These are phyloP conservation scores for Bagarius yarrelli DNA, from an alignment of 2,113 vertebrate species.

Conservation along the genomic window DNA sequence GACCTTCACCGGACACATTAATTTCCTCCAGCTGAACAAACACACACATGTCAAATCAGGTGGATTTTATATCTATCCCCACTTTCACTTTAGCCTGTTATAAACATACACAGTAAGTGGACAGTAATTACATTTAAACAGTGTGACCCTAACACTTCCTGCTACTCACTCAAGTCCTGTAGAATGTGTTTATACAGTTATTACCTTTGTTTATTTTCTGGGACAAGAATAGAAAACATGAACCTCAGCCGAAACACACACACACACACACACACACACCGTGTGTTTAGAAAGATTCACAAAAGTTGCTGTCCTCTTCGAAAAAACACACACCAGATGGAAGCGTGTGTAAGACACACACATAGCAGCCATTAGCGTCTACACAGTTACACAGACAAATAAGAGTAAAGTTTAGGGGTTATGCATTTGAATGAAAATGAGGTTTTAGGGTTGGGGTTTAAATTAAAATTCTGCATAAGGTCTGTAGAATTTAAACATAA, in stretches of 20 bases:
- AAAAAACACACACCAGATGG: constrained; percentile 32
- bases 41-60: constrained; percentile 37
- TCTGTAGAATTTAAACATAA: no score
- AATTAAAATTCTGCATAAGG: no score
- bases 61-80: constrained; percentile 42
- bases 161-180: constrained; percentile 18
- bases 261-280: constrained; percentile 28
- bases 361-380: not conserved
- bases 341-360: constrained; percentile 23
- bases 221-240: not conserved
- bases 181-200: constrained; percentile 2
- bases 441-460: not conserved
- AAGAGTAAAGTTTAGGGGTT: not conserved
- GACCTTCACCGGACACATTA: constrained; percentile 46
- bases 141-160: constrained; percentile 24
- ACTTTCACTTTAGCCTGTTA: constrained; percentile 22
- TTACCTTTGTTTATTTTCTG: constrained; percentile 20
- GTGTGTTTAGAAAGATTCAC: constrained; percentile 33
- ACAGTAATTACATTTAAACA: constrained; percentile 17
- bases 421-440: not conserved
- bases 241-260: not conserved
- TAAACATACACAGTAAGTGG: constrained; percentile 18
- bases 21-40: constrained; percentile 48
- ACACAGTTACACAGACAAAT: not conserved
- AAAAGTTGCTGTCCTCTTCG: constrained; percentile 13